Percentiles rank a stretch among this genome's conserved stretches.
phyloP scores from a whole-genome alignment of 2,113 vertebrate genomes.

The human region GRCh38 chr21:23841001-23841500 shows the following conservation, averaged over 20 bases:
- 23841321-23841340: not conserved
- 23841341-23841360: not conserved
- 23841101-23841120: not conserved
- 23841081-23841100: not conserved
- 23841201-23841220: not conserved
- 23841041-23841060: not conserved
- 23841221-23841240: not conserved
- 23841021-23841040: not conserved
- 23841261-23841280: not conserved
- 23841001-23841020: not conserved
- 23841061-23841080: not conserved
- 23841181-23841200: not conserved
- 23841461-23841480: not conserved
- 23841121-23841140: not conserved
- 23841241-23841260: not conserved
- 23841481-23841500: not conserved
- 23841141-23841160: not conserved
- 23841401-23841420: not conserved
- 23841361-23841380: not conserved
- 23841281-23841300: not conserved
- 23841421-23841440: not conserved
- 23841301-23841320: not conserved
- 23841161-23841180: not conserved
- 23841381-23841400: not conserved
- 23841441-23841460: not conserved